Evolutionary conservation across 2,888 invertebrate genomes (phyloP), one percentile per base, ranked within the genome.

Genomic region (Hydrotaea cyrtoneurina): DNA sequence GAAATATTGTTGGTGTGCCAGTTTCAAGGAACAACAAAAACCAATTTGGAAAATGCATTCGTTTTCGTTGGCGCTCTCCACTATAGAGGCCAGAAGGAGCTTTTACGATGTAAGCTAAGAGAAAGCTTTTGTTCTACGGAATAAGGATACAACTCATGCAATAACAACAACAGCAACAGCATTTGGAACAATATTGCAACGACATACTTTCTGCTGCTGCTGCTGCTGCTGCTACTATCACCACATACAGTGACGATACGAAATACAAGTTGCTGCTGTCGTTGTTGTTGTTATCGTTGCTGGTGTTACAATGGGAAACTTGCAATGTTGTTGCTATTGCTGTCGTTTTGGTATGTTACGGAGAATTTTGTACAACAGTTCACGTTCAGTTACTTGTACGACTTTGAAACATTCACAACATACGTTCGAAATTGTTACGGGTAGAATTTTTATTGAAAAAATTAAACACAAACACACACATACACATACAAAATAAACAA

Each of bases 361-460:
- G 31, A 31, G 7, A 46, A 80, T 80, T 84, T 80, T 84, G 66
- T 53, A 69, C 77, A 75, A 78, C 36, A 71, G 53, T 80, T 75
- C 66, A 43, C 46, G 75, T 55, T 78, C 75, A 85, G 82, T 85
- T 80, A 82, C 66, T 82, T 82, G 76, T 82, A 85, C 82, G 85
- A 69, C 79, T 80, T 82, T 82, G 79, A 64, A 77, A 85, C 79
- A 66, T 71, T 77, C 77, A 77, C 82, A 85, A 71, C 77, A 55
- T 50, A 77, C 85, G 82, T 79, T 82, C 80, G 79, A 82, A 85
- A 85, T 55, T 69, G 79, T 82, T 85, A 85, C 85, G 85, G 85
- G 82, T 85, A 82, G 80, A 80, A 74, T 46, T 75, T 80, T 85
- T 76, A 66, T 46, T 69, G 46, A 69, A 46, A 69, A 36, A 17